Percentiles rank a stretch among this genome's conserved stretches.
phyloP scores from a whole-genome alignment of 2,113 vertebrate genomes.

The Clupea harengus region DNA sequence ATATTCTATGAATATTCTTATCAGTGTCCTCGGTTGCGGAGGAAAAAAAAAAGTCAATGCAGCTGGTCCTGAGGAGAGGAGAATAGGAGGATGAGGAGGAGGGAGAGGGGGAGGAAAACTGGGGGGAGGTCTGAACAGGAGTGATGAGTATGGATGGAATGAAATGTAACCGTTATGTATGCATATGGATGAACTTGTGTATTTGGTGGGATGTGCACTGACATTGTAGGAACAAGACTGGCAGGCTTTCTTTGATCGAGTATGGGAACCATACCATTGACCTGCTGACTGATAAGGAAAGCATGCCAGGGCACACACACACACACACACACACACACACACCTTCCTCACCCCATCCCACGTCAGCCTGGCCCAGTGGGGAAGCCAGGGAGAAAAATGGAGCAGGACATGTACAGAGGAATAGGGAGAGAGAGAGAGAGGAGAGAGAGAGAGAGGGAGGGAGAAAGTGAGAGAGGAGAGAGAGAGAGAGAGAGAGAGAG shows the following conservation, averaged over 20 bases:
- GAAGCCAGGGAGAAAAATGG: background rate
- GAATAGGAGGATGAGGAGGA: background rate
- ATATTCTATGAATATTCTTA: conserved; percentile 69
- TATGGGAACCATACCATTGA: background rate
- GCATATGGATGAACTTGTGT: background rate
- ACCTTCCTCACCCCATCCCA: conserved; percentile 23
- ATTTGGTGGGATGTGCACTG: background rate
- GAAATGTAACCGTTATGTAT: background rate
- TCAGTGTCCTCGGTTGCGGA: conserved; percentile 45
- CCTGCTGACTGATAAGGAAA: background rate
- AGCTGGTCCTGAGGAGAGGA: conserved; percentile 36
- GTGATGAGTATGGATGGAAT: conserved; percentile 18
- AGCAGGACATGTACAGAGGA: background rate
- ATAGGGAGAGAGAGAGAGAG: background rate
- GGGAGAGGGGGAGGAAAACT: background rate
- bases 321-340: conserved; percentile 7
- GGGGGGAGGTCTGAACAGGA: background rate
- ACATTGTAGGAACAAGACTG: conserved; percentile 1
- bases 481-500: background rate
- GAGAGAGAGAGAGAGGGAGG: background rate
- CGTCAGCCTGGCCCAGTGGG: conserved; percentile 1
- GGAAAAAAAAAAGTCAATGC: conserved; percentile 49
- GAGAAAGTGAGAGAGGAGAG: conserved; percentile 9
- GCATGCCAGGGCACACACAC: background rate
- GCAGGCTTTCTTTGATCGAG: background rate